Base-by-base conservation (phyloP, 1,140 invertebrate species). In the Zaprionus tsacasi region DNA sequence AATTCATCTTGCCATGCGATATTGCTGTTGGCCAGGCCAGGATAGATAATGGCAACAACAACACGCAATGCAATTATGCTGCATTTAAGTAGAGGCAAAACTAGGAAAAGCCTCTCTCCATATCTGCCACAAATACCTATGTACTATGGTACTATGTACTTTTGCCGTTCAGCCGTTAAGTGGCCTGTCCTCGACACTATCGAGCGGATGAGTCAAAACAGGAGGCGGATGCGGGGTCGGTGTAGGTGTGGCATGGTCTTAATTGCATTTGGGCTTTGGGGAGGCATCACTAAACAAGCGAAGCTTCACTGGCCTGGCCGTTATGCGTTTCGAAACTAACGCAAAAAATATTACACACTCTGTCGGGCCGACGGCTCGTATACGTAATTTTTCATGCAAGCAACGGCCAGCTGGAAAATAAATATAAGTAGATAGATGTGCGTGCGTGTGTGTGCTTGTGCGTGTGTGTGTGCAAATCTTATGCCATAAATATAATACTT, bases 211-310 rank as follows among this genome's bases (percentile, higher is more conserved):
- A 45, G 40, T n/a, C 38, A 12, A 40, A 40, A 13, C 4, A 1
- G 13, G 43, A 45, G 2, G 15, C 45, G 54, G 57, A 57, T 60
- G 63, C 43, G 70, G 58, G 40, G 65, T 52, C 11, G 56, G 65
- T 21, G 11, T 6, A 25, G 10, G 27, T 40, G 33, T 17, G 40
- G 81, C 65, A 30, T 76, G 67, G 50, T 61, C 55, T 72, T 88
- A 82, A 87, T 88, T 88, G 77, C 83, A 56, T 82, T 82, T 56
- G 83, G 83, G 76, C 69, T 70, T 82, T 55, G 38, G 70, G 52
- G 30, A 15, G 17, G 43, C 36, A 38, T 17, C 45, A 17, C 35
- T 48, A 58, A 76, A 65, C 48, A 38, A 55, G 72, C 40, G 40
- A 3, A 13, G 21, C 48, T 21, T 33, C 55, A 73, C 48, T 55